Evolutionary conservation across 37 sponge, comb jelly and placozoan species (phyloP).

Genomic region (Corticium candelabrum): DNA sequence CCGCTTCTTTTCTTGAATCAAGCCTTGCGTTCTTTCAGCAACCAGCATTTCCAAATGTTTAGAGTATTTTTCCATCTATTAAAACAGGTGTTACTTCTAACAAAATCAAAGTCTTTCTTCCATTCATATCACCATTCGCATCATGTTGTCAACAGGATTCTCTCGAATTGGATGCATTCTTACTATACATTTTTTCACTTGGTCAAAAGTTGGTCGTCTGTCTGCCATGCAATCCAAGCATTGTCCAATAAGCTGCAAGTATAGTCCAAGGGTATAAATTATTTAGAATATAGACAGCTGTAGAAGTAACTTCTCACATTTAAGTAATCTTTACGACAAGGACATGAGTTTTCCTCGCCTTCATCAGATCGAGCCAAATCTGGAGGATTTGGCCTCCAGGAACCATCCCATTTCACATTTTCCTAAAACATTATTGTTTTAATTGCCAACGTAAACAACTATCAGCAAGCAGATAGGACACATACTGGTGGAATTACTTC

Average conservation of each 20-base stretch:
- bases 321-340: not conserved
- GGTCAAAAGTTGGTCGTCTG: constrained; percentile 55
- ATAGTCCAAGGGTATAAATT: constrained; percentile 39
- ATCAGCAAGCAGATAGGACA: too few species aligned
- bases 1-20: constrained; percentile 69
- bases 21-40: constrained; percentile 69
- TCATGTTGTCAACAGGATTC: constrained; percentile 88
- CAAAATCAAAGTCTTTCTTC: too few species aligned
- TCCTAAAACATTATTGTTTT: too few species aligned
- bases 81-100: too few species aligned
- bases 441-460: too few species aligned
- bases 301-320: not conserved
- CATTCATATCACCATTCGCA: constrained; percentile 56
- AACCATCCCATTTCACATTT: not conserved
- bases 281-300: constrained; percentile 3
- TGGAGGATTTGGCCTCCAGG: not conserved
- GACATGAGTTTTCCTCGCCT: not conserved
- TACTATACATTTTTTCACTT: constrained; percentile 32
- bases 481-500: not conserved
- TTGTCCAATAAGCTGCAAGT: constrained; percentile 47
- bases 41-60: constrained; percentile 78
- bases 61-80: constrained; percentile 85
- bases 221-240: constrained; percentile 50
- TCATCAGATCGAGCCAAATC: not conserved
- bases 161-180: constrained; percentile 30